Conservation (phyloP, 2,888 invertebrate species). For the Iphiclides podalirius region DNA sequence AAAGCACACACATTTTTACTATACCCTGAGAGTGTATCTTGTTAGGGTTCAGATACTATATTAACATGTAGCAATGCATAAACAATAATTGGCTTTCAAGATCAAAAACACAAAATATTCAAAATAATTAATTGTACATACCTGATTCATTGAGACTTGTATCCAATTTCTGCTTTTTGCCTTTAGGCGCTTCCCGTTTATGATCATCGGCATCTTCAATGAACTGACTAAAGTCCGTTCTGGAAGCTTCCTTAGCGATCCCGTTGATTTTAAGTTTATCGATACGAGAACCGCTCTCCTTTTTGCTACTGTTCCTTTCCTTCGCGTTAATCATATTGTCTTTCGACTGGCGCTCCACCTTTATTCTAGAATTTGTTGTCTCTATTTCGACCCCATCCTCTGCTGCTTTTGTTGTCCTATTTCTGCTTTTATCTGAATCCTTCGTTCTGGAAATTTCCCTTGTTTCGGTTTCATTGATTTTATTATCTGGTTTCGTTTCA, state of each 20-base stretch:
- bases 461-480: slow-evolving; percentile 1
- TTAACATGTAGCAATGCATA: too few species aligned
- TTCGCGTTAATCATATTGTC: slow-evolving; percentile 9
- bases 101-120: too few species aligned
- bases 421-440: neutral
- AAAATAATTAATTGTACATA: slow-evolving; percentile 36
- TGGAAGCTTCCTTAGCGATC: slow-evolving; percentile 23
- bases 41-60: too few species aligned
- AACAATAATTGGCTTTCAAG: too few species aligned
- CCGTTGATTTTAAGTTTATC: slow-evolving; percentile 1
- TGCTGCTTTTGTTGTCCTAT: too few species aligned
- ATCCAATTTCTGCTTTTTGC: slow-evolving; percentile 44
- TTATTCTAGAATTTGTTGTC: neutral
- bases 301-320: slow-evolving; percentile 1
- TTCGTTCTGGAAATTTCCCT: slow-evolving; percentile 4
- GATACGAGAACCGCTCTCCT: neutral
- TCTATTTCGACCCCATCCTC: too few species aligned
- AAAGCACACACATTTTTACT: too few species aligned
- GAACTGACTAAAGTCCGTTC: slow-evolving; percentile 47
- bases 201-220: slow-evolving; percentile 35
- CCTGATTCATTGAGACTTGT: slow-evolving; percentile 65
- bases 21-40: too few species aligned
- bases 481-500: slow-evolving; percentile 11
- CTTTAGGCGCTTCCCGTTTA: slow-evolving; percentile 31
- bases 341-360: slow-evolving; percentile 6